Evolutionary conservation across 2,113 vertebrate genomes (phyloP).

Genomic region (Leucoraja erinaceus): DNA sequence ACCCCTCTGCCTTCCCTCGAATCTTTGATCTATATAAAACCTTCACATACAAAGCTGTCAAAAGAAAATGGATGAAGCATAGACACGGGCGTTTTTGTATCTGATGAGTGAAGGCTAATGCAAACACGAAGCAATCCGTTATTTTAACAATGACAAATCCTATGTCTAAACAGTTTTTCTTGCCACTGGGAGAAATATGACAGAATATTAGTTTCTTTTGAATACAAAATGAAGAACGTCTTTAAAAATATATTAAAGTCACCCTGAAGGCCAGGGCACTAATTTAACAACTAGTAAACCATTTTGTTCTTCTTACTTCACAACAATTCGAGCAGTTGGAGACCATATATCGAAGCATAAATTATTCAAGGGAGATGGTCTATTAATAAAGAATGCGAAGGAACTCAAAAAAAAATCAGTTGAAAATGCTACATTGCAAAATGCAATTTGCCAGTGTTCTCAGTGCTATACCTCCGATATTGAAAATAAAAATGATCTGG

Average conservation of each 20-base stretch:
- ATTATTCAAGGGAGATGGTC: slow-evolving; percentile 25
- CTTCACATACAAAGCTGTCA: slow-evolving; percentile 20
- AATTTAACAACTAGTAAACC: slow-evolving; percentile 36
- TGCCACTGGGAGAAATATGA: slow-evolving; percentile 22
- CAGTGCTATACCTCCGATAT: not conserved
- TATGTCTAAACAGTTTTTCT: slow-evolving; percentile 8
- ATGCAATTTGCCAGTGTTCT: slow-evolving; percentile 17
- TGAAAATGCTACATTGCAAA: not conserved
- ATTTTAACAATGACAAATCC: slow-evolving; percentile 34
- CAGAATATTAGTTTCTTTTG: slow-evolving; percentile 28
- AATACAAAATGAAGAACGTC: slow-evolving; percentile 33
- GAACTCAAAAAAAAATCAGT: slow-evolving; percentile 15
- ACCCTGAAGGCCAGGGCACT: slow-evolving; percentile 18
- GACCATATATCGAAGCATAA: slow-evolving; percentile 22
- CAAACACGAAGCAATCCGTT: slow-evolving; percentile 25
- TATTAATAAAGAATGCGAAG: slow-evolving; percentile 26
- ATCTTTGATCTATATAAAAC: slow-evolving; percentile 25
- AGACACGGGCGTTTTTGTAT: slow-evolving; percentile 3
- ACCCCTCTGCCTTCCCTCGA: not conserved
- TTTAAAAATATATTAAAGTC: slow-evolving; percentile 38
- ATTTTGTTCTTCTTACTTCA: slow-evolving; percentile 35
- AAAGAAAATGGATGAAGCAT: slow-evolving; percentile 29
- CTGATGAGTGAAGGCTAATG: slow-evolving; percentile 6
- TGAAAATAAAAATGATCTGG: not conserved
- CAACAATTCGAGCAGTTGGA: slow-evolving; percentile 35